Conservation (phyloP, 2,888 invertebrate species). For the Notodonta dromedarius region DNA sequence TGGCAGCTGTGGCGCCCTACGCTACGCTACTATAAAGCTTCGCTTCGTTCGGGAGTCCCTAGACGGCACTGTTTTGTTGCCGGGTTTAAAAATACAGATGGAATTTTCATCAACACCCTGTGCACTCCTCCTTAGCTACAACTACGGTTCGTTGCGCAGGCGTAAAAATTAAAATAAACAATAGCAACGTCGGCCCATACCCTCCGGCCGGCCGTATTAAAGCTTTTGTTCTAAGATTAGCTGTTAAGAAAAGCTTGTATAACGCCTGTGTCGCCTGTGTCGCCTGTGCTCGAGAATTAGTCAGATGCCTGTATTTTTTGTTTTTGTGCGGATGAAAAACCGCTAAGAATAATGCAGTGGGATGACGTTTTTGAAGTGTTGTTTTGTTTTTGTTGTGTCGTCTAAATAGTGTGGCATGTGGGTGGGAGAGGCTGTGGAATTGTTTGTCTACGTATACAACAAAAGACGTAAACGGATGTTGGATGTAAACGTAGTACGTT, state of each 20-base stretch:
- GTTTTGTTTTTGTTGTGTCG: constrained; percentile 16
- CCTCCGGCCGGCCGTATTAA: constrained; percentile 73
- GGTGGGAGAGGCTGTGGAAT: neutral
- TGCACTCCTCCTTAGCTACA: constrained; percentile 57
- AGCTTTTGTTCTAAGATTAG: constrained; percentile 83
- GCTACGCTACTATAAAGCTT: too few relatives aligned
- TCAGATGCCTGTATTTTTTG: constrained; percentile 28
- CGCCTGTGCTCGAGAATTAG: constrained; percentile 43
- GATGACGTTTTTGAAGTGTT: constrained; percentile 33
- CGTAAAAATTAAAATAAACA: constrained; percentile 83
- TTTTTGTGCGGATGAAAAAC: constrained; percentile 31
- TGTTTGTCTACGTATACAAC: neutral
- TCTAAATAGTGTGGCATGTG: too few relatives aligned
- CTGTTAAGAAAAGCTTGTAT: constrained; percentile 71
- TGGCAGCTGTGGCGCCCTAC: too few relatives aligned
- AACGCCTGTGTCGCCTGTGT: constrained; percentile 48
- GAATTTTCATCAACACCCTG: too few relatives aligned
- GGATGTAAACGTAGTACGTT: too few relatives aligned
- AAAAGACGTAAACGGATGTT: too few relatives aligned
- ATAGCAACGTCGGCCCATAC: constrained; percentile 76
- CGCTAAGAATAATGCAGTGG: constrained; percentile 39
- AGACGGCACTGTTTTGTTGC: too few relatives aligned
- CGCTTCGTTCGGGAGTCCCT: too few relatives aligned
- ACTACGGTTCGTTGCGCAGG: constrained; percentile 59
- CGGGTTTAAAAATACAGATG: too few relatives aligned